These are phyloP conservation scores for Astatotilapia flaviijosephi DNA, from an alignment of 2,113 vertebrate genomes.

Conservation along the genomic window DNA sequence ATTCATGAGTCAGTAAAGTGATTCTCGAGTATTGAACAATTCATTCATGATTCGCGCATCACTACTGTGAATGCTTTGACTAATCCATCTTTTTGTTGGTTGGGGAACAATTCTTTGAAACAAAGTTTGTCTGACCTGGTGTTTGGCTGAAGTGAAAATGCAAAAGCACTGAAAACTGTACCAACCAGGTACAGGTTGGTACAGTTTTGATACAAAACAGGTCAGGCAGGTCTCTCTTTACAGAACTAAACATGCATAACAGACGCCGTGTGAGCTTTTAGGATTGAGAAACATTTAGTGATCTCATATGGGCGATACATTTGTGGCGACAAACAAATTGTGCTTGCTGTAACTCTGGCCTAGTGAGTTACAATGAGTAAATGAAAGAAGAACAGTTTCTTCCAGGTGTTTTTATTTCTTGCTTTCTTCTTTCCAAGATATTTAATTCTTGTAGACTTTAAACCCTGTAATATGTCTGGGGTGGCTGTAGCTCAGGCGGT, in stretches of 20 bases:
- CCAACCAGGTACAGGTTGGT: no score
- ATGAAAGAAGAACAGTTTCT: accelerated
- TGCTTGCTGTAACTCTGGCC: not conserved
- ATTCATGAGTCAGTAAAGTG: no score
- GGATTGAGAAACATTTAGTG: not conserved
- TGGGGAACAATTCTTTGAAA: no score
- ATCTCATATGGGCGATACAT: accelerated
- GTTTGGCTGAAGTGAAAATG: no score
- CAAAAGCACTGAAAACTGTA: no score
- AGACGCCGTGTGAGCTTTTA: not conserved
- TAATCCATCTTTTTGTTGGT: no score
- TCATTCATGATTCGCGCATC: no score
- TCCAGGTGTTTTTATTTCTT: accelerated
- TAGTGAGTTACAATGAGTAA: accelerated
- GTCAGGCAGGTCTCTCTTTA: accelerated
- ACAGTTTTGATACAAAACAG: not conserved
- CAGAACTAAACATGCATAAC: accelerated
- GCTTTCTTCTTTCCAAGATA: not conserved
- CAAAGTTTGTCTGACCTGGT: no score
- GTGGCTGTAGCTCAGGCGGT: accelerated
- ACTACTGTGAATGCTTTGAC: no score
- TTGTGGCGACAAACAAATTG: not conserved
- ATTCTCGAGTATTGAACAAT: no score
- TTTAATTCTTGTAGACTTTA: not conserved
- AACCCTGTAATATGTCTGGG: accelerated